Base-by-base conservation (phyloP, 1,140 invertebrate species). In the Chrysomallon squamiferum region DNA sequence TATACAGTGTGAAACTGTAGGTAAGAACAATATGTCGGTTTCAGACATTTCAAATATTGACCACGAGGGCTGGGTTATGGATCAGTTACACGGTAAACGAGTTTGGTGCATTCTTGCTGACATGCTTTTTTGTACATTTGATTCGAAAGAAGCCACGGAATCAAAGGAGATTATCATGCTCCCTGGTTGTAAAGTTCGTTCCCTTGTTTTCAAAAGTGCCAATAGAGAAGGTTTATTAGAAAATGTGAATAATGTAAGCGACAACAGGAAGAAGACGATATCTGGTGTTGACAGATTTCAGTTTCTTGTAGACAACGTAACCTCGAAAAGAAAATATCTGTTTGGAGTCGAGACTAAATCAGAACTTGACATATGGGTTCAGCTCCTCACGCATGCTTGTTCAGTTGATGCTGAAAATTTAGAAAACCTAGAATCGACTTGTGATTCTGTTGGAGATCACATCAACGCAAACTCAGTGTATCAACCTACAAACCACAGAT, bases 101-200 rank as follows among this genome's bases (percentile, higher is more conserved):
- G 70, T 76, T 9, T 81, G 77, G 77, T 74, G 75, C 57, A 70
- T 75, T 18, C 63, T 81, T 27, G 68, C 73, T 35, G 77, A 79
- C 33, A 78, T 76, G 71, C 35, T 76, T 32, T 75, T 81, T 25
- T 79, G 79, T 69, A 67, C 77, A 2, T 81, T 77, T 66, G 75
- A 81, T 29, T 62, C 49, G 13, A 62, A 76, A 11, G 47, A 63
- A 27, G 63, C 79, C 0, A 69, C 74, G 33, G 62, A 59, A 5
- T 72, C 79, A 20, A 69, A 67, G 20, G 71, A 72, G 15, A 72
- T 77, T 5, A 62, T 79, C n/a, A 35, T 74, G 2, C 49, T 80
- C 7, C 76, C 73, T 2, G 75, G 75, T 41, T 80, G 78, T 65
- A 68, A 68, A 29, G 71, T 80, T 15, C 56, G 76, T 18, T 69